Conservation (phyloP, 2,888 invertebrate species). For the Lucinisca nassula region DNA sequence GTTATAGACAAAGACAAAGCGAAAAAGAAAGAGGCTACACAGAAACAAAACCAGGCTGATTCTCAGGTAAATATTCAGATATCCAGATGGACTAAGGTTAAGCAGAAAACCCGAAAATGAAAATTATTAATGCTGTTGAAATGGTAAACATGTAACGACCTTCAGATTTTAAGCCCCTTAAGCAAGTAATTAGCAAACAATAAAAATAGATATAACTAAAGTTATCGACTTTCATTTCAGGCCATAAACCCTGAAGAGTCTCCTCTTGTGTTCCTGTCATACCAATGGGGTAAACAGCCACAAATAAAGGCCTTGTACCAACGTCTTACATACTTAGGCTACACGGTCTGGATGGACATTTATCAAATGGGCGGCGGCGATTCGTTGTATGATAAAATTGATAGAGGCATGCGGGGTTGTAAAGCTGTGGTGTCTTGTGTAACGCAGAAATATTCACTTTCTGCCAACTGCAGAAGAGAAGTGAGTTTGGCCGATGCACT, state of each 20-base stretch:
- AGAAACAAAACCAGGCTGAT: too few relatives aligned
- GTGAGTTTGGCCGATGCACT: slow-evolving; percentile 85
- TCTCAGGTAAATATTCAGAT: too few relatives aligned
- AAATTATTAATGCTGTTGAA: too few relatives aligned
- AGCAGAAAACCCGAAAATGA: too few relatives aligned
- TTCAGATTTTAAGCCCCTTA: too few relatives aligned
- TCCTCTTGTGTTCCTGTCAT: slow-evolving; percentile 84
- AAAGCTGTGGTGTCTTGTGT: slow-evolving; percentile 84
- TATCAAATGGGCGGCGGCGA: slow-evolving; percentile 87
- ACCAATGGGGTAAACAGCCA: slow-evolving; percentile 87
- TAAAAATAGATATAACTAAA: too few relatives aligned
- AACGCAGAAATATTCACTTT: slow-evolving; percentile 85
- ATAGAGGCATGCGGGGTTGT: slow-evolving; percentile 82
- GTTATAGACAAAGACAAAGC: slow-evolving; percentile 66
- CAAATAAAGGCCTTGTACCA: slow-evolving; percentile 82
- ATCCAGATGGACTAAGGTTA: too few relatives aligned
- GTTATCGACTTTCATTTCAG: slow-evolving; percentile 4
- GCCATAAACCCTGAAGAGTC: slow-evolving; percentile 32
- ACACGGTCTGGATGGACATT: slow-evolving; percentile 86
- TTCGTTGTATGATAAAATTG: slow-evolving; percentile 87
- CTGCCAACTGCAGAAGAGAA: slow-evolving; percentile 86
- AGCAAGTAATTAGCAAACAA: too few relatives aligned
- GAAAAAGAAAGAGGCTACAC: neutral
- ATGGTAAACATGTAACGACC: too few relatives aligned
- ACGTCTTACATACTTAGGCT: slow-evolving; percentile 79